Evolutionary conservation across 2,113 vertebrate species (phyloP).

Genomic region (Pelodiscus sinensis): DNA sequence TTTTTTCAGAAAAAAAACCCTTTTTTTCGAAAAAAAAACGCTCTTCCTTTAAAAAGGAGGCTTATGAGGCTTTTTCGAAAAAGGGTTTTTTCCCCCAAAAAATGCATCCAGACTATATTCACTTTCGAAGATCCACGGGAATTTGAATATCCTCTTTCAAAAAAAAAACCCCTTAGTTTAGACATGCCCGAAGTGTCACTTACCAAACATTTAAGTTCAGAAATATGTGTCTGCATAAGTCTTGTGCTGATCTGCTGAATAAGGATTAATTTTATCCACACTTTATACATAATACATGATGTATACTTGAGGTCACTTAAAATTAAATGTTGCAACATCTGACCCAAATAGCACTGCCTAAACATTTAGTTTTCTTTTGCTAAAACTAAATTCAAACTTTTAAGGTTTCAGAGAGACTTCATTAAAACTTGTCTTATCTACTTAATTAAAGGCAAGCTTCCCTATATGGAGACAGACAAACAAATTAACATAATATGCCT

Average conservation of each 20-base stretch:
- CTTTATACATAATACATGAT: background rate
- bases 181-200: background rate
- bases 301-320: background rate
- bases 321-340: background rate
- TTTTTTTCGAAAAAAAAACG: no score
- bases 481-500: slow-evolving; percentile 43
- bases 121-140: no score
- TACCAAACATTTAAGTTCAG: background rate
- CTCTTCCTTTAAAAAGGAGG: no score
- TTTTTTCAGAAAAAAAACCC: no score
- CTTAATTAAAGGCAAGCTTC: slow-evolving; percentile 54
- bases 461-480: slow-evolving; percentile 26
- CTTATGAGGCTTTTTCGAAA: no score
- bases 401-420: slow-evolving; percentile 14
- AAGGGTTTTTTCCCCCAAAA: no score
- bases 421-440: slow-evolving; percentile 48
- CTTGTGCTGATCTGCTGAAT: background rate
- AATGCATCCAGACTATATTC: no score
- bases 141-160: no score
- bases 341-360: background rate
- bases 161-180: no score
- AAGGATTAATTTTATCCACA: background rate
- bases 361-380: background rate
- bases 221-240: background rate
- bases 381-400: slow-evolving; percentile 32